These are phyloP conservation scores for Ips typographus DNA, from an alignment of 1,140 invertebrate genomes.

Conservation along the genomic window DNA sequence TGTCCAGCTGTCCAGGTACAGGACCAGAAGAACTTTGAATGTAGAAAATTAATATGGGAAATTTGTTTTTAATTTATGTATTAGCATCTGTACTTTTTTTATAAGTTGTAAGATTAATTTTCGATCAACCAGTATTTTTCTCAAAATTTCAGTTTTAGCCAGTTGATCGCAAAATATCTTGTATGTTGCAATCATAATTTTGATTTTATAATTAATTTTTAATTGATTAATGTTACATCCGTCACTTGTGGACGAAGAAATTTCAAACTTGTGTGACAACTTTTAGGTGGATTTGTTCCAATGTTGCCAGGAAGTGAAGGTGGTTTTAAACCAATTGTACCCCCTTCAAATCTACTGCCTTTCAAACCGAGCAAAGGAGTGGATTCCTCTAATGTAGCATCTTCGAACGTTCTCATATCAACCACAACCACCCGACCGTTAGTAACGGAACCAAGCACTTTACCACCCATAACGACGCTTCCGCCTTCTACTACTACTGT, in stretches of 20 bases:
- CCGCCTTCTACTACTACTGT: background rate
- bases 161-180: too few species aligned
- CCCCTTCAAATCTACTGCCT: slow-evolving; percentile 15
- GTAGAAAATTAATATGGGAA: too few species aligned
- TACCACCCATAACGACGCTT: background rate
- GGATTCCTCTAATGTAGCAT: slow-evolving; percentile 16
- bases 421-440: slow-evolving; percentile 5
- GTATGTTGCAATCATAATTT: too few species aligned
- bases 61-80: too few species aligned
- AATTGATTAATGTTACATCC: too few species aligned
- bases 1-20: too few species aligned
- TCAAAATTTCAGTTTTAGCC: too few species aligned
- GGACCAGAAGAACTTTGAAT: too few species aligned
- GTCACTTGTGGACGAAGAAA: too few species aligned
- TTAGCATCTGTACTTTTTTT: background rate
- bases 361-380: background rate
- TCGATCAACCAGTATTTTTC: background rate
- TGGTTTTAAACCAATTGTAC: slow-evolving; percentile 68
- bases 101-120: background rate
- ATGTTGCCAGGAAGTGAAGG: slow-evolving; percentile 63
- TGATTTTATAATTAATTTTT: too few species aligned
- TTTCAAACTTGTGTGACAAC: too few species aligned
- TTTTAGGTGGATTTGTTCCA: slow-evolving; percentile 68
- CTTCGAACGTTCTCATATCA: slow-evolving; percentile 13
- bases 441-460: background rate